A percentile compares a stretch with the other conserved stretches of the same genome.
Conservation (phyloP, 2,113 vertebrate species). For the Antennarius striatus region DNA sequence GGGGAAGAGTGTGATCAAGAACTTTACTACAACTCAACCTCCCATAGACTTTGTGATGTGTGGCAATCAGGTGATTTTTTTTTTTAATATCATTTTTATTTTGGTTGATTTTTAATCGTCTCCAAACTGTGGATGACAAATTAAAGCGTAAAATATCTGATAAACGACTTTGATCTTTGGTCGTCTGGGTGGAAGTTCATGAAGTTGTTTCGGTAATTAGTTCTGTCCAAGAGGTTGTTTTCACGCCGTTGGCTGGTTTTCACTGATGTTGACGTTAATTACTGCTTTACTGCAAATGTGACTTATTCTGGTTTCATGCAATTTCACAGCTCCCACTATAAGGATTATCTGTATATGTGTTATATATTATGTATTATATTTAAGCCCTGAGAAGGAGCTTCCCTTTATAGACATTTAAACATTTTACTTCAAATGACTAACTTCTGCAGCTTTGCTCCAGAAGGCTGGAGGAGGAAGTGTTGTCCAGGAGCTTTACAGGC, state of each 20-base stretch:
- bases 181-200: too few relatives aligned
- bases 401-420: not conserved
- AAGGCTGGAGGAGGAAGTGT: conserved; percentile 13
- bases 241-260: too few relatives aligned
- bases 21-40: not conserved
- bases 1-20: not conserved
- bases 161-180: too few relatives aligned
- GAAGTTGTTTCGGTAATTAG: too few relatives aligned
- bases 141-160: too few relatives aligned
- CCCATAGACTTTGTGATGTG: not conserved
- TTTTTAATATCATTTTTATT: too few relatives aligned
- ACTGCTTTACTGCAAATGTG: not conserved
- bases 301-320: too few relatives aligned
- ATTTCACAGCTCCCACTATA: not conserved
- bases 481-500: conserved; percentile 3
- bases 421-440: not conserved
- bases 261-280: too few relatives aligned
- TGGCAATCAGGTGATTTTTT: not conserved
- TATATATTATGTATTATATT: not conserved
- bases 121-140: not conserved
- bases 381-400: not conserved
- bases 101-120: too few relatives aligned
- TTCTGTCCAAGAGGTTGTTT: too few relatives aligned
- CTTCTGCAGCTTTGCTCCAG: not conserved
- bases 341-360: not conserved